Base-by-base conservation (phyloP, 2,113 vertebrate species). In the Vicugna pacos region DNA sequence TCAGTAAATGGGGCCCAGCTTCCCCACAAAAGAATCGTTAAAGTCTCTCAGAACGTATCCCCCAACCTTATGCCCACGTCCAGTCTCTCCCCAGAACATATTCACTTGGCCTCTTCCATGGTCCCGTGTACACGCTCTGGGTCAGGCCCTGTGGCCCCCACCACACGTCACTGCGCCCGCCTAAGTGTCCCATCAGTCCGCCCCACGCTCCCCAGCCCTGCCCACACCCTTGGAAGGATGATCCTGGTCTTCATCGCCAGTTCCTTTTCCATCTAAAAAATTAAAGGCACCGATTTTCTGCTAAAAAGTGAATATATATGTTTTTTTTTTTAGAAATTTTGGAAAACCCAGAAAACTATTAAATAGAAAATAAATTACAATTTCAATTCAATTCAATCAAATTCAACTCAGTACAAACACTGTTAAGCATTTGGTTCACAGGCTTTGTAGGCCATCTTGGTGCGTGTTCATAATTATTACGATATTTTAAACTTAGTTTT, bases 291-390 rank as follows among this genome's bases (percentile, higher is more conserved):
- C 22, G 17, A 81, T 50, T 75, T 58, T 30, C 3, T 67, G 12
- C 10, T 42, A 42, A 75, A 22, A 12, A 75, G 35, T 58, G 13
- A 32, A 69, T 85, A 46, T 24, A 32, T 52, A 76, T 52, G 17
- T 19, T 65, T 5, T 50, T 6, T 75, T 32, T 75, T 81, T 94
- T 42, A 56, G 70, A 76, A 69, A 90, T 42, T 70, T 62, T 72
- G 24, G 10, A 82, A 69, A 81, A 70, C 35, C 82, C 73, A 90
- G 50, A 54, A 76, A 90, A 90, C 26, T 52, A 65, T 58, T 75
- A 28, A 89, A 75, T 20, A 54, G 54, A 93, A 89, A 80, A 80
- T 42, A 79, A 85, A 88, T 42, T 42, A 42, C 22, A 89, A 65
- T 32, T 15, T 65, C 30, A 92, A 42, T 42, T 42, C 38, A 42